phyloP scores from a whole-genome alignment of 2,113 vertebrate genomes.

The Myocastor coypus region DNA sequence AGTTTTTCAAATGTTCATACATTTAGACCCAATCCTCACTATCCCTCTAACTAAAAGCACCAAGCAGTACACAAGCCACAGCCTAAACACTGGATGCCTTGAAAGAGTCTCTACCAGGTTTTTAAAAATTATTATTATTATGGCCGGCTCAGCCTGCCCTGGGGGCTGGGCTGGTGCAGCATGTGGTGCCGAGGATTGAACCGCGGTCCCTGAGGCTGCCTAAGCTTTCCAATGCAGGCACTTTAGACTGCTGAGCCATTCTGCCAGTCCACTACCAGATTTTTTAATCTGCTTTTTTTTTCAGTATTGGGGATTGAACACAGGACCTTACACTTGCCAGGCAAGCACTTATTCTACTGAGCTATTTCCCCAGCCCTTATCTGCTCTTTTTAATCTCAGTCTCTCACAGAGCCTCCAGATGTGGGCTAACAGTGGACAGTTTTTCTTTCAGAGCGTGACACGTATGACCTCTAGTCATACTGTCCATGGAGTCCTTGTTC shows the following conservation, averaged over 20 bases:
- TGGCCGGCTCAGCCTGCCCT: too few relatives aligned
- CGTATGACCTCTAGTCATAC: background rate
- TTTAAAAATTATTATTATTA: background rate
- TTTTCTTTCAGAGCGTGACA: background rate
- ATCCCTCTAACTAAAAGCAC: background rate
- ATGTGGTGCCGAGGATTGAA: too few relatives aligned
- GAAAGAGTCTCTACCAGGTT: background rate
- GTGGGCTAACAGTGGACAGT: background rate
- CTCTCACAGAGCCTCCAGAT: background rate
- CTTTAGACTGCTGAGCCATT: too few relatives aligned
- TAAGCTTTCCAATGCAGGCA: too few relatives aligned
- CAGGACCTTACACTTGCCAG: too few relatives aligned
- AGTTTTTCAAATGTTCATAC: background rate
- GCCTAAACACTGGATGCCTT: background rate
- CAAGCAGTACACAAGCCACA: background rate
- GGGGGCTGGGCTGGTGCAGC: too few relatives aligned
- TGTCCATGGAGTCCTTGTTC: background rate
- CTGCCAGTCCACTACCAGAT: too few relatives aligned
- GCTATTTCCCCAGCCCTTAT: too few relatives aligned
- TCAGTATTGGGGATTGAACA: too few relatives aligned
- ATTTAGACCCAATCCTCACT: background rate
- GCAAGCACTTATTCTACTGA: too few relatives aligned
- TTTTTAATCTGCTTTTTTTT: too few relatives aligned
- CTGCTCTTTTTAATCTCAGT: background rate
- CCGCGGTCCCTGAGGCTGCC: too few relatives aligned